Evolutionary conservation across 2,888 invertebrate genomes (phyloP), one percentile per base, ranked within the genome.

Genomic region (Brachynemurus nebulosus): DNA sequence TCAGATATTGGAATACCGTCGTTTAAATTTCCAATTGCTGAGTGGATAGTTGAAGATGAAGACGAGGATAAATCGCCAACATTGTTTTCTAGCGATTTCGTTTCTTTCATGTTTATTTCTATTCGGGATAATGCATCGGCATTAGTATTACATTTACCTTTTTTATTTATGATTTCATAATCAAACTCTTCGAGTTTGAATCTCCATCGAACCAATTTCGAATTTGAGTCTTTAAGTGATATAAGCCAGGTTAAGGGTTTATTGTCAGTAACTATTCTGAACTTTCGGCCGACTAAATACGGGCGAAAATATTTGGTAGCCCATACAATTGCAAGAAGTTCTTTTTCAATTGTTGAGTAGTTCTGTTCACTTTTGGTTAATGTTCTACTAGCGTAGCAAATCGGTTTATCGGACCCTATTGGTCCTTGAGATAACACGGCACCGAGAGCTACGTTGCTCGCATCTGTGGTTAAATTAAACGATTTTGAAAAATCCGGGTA

Each of bases 271-370:
- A 56, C 17, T 9, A 64, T 54, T 9, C 30, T 51, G 40, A 63
- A 64, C 47, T 57, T 51, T 23, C 53, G 51, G n/a, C 62, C 62
- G 44, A 53, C 60, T 3, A 64, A 40, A 44, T 63, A 64, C 4
- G 61, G 59, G 21, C 60, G 18, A 47, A 61, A 64, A 46, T 60
- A 52, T 50, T 59, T 56, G 1, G 50, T 46, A 7, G 49, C 51
- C 56, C 57, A 62, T 4, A 63, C 51, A 7, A 65, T 59, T 1
- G 59, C 57, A 40, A 63, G 42, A 2, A 61, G 45, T 53, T 64
- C 62, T 36, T 53, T 54, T 51, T 65, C 61, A 1, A 52, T 62
- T 1, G 59, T 59, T 2, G 51, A 50, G 45, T 64, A 64, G 39
- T 60, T 63, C 4, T 20, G 25, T 54, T 62, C 59, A 0, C 55